Percentiles rank a stretch among this genome's conserved stretches.
Evolutionary conservation across 2,113 vertebrate genomes (phyloP).

Genomic region (Cisticola juncidis): DNA sequence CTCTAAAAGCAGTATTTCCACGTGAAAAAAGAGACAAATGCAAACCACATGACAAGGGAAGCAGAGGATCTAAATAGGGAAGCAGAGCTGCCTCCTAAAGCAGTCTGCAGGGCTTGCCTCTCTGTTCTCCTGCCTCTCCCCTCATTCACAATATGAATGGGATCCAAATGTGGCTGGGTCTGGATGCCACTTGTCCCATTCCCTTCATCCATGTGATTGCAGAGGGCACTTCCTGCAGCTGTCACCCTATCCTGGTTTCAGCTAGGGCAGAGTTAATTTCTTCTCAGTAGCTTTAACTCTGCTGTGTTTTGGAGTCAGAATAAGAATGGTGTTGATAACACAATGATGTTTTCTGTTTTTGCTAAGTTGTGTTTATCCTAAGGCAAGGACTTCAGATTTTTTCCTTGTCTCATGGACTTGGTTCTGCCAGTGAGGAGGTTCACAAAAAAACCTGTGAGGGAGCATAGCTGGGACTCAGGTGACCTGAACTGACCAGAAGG

Average conservation of each 20-base stretch:
- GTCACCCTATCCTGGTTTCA: background rate
- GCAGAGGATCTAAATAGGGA: background rate
- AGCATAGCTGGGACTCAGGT: background rate
- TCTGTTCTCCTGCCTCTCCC: background rate
- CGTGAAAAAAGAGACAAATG: background rate
- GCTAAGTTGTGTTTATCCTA: background rate
- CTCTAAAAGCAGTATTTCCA: background rate
- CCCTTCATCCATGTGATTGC: background rate
- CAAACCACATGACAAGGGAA: background rate
- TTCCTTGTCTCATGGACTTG: background rate
- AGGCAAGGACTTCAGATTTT: background rate
- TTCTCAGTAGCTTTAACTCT: background rate
- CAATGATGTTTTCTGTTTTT: background rate
- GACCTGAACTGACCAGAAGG: background rate
- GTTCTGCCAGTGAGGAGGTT: background rate
- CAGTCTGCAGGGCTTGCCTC: background rate
- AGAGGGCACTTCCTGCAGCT: background rate
- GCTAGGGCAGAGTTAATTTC: background rate
- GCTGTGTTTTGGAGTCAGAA: background rate
- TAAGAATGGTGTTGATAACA: background rate
- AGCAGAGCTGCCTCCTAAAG: background rate
- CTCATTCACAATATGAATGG: rapidly evolving
- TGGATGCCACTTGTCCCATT: background rate
- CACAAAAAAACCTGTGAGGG: background rate
- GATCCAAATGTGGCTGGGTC: background rate